These are phyloP conservation scores for Nymphalis urticae DNA, from an alignment of 2,888 invertebrate species.

Conservation along the genomic window DNA sequence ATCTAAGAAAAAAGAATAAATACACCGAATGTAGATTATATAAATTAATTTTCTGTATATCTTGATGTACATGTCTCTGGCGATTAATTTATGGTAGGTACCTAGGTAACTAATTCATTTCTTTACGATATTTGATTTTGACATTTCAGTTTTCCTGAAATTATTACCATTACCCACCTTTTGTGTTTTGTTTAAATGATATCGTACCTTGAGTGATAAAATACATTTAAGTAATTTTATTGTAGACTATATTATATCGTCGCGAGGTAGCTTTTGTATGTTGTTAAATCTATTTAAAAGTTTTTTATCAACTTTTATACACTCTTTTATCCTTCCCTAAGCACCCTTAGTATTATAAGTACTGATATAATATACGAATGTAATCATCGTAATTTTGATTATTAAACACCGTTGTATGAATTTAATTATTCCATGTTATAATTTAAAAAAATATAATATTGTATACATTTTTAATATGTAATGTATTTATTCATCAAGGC, in stretches of 20 bases:
- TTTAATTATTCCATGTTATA: constrained; percentile 19
- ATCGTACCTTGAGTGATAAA: constrained; percentile 62
- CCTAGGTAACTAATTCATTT: no score
- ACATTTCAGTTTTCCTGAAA: no score
- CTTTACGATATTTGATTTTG: no score
- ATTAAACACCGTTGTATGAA: constrained; percentile 19
- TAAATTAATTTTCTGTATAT: no score
- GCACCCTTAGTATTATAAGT: constrained; percentile 65
- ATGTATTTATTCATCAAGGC: neutral
- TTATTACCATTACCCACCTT: neutral
- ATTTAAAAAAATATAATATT: neutral
- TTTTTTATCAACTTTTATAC: constrained; percentile 81
- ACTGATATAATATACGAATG: constrained; percentile 29
- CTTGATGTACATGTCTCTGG: no score
- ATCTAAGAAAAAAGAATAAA: neutral
- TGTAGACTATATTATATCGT: constrained; percentile 58
- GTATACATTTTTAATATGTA: neutral
- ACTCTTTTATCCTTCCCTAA: constrained; percentile 80
- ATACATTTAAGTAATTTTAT: constrained; percentile 64
- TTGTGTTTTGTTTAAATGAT: constrained; percentile 5
- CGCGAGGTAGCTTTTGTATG: constrained; percentile 79
- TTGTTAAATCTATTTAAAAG: constrained; percentile 77
- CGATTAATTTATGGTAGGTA: no score
- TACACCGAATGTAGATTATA: no score
- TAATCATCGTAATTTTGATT: constrained; percentile 25